Evolutionary conservation across 1,140 invertebrate genomes (phyloP), one percentile per base, ranked within the genome.

Genomic region (Aphaenogaster ashmeadi): DNA sequence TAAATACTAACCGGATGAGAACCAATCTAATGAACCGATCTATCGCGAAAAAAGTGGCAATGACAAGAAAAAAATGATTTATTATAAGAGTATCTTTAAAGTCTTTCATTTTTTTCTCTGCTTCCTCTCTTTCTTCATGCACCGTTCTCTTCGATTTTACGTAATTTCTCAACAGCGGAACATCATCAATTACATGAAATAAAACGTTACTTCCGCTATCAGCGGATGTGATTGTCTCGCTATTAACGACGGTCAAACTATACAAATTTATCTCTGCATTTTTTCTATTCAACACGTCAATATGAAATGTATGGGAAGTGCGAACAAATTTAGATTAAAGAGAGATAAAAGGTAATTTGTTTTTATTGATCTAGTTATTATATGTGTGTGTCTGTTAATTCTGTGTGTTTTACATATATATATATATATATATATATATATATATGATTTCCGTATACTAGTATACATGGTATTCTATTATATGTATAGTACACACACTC

Each of bases 171-270:
- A 64, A 47, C 79, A 38, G n/a, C 21, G 18, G 3, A 13, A 9
- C 9, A 36, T 11, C 8, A 44, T 77, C 6, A 56, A 54, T 71
- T 47, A 50, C 44, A 36, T 60, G 38, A 18, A 60, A 80, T 58
- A 74, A 86, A 86, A 66, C 54, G 13, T 78, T 77, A 52, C 69
- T 87, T 89, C 88, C 88, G 85, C 44, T 54, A 47, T 62, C 27
- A n/a, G n/a, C 62, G 62, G 62, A 81, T 81, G 9, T 38, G 62
- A 54, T 81, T 52, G 41, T 9, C 27, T 38, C 3, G 33, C 66
- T 67, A 47, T 67, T 75, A 47, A 56, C 15, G 15, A 47, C 7
- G 27, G 47, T 69, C 77, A 75, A 47, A 47, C 21, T 62, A n/a
- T 60, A 27, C 15, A 41, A n/a, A n/a, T 78, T 44, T 62, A 15